Evolutionary conservation across 2,113 vertebrate genomes (phyloP).

Genomic region (Tretioscincus oriximinensis): DNA sequence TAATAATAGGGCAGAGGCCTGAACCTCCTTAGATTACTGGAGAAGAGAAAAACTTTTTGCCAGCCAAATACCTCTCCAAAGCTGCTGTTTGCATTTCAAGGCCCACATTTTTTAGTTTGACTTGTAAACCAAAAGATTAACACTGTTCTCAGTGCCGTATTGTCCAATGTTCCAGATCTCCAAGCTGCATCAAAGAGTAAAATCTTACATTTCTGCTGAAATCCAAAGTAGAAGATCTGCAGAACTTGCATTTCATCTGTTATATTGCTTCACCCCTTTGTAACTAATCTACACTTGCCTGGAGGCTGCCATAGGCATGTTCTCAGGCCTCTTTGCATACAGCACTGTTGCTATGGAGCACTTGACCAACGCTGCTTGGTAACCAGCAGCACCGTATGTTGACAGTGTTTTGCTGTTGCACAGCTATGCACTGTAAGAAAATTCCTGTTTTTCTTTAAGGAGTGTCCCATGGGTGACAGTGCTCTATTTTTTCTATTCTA

Average conservation of each 20-base stretch:
- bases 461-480: neutral
- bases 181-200: neutral
- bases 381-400: neutral
- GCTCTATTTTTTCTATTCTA: neutral
- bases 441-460: neutral
- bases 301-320: neutral
- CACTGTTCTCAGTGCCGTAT: neutral
- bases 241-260: neutral
- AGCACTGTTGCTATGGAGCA: constrained; percentile 14
- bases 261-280: neutral
- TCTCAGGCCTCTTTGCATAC: neutral
- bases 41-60: neutral
- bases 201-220: neutral
- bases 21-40: neutral
- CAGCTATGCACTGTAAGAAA: neutral
- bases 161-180: too few species aligned
- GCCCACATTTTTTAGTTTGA: neutral
- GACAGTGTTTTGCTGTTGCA: neutral
- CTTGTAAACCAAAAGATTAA: neutral
- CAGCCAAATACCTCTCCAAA: too few species aligned
- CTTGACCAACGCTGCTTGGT: neutral
- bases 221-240: neutral
- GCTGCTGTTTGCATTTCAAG: neutral
- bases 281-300: neutral
- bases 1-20: neutral